Percentiles rank a stretch among this genome's conserved stretches.
These are phyloP conservation scores for Xenus cinereus DNA, from an alignment of 2,113 vertebrate species.

Conservation along the genomic window DNA sequence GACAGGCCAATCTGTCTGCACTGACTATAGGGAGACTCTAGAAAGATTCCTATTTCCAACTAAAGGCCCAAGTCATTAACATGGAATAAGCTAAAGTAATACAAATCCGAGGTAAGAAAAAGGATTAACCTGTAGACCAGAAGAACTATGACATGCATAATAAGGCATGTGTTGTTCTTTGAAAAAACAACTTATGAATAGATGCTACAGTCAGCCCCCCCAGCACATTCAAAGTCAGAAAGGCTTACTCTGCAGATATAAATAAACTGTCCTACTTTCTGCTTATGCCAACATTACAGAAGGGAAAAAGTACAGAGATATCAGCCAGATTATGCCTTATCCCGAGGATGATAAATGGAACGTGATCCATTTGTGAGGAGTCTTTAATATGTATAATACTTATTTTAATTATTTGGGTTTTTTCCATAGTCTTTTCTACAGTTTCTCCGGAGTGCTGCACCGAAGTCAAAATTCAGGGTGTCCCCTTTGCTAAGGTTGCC, in stretches of 20 bases:
- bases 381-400: background rate
- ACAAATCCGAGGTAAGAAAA: background rate
- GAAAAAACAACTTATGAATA: background rate
- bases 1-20: background rate
- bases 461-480: background rate
- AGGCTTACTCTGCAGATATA: background rate
- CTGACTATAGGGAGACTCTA: background rate
- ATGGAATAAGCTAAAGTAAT: background rate
- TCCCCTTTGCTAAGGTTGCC: background rate
- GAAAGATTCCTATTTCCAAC: background rate
- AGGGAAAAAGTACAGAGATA: background rate
- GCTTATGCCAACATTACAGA: background rate
- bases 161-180: background rate
- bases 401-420: background rate
- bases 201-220: background rate
- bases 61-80: background rate
- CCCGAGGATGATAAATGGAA: background rate
- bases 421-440: background rate
- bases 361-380: fast-evolving
- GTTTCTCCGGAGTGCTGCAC: background rate
- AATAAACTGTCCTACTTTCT: conserved; percentile 50
- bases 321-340: background rate
- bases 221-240: background rate
- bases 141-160: background rate
- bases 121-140: background rate